Base-by-base conservation (phyloP, 2,888 invertebrate species). In the Prosapia bicincta region DNA sequence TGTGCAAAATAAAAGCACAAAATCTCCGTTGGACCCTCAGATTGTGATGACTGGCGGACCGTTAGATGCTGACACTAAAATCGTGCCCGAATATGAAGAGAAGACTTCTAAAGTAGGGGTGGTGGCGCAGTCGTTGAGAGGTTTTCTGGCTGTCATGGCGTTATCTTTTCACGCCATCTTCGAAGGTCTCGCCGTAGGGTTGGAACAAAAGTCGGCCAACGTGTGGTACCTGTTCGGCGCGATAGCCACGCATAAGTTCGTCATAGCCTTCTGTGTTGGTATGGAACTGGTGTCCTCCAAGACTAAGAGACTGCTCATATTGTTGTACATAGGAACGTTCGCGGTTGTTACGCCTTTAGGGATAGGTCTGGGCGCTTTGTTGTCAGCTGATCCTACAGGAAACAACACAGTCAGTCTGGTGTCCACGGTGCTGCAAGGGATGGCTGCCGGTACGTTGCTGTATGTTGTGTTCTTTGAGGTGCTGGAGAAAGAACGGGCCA, bases 381-480 rank as follows among this genome's bases (percentile, higher is more conserved):
- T 90, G 25, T 84, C 84, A 79, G 86, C 86, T 78, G 84, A 84
- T 15, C 83, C 82, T 69, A 82, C 82, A 30, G 83, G 83, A 5
- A 81, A 83, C 54, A 83, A 83, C 71, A 84, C 85, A 74, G 82
- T 85, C 5, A 85, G 85, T 1, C 84, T 88, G 0, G 85, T 87
- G 0, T 87, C 88, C 6, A 86, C 88, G 3, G 86, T 89, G 24
- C 85, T 90, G 1, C 92, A 93, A 84, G 92, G 92, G 6, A 88
- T 93, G 86, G 93, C 93, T 0, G 91, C 92, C 71, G 94, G 94
- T 6, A 94, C 94, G 0, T 88, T 94, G 71, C 85, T 94, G 15
- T 94, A 93, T 85, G 92, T 94, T 15, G 93, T 93, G 1, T 93
- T 93, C 85, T 93, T 94, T 85, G 94, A 94, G 85, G 90, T 94